phyloP scores from a whole-genome alignment of 1,140 invertebrate genomes.

The Panagrolaimus sp. region DNA sequence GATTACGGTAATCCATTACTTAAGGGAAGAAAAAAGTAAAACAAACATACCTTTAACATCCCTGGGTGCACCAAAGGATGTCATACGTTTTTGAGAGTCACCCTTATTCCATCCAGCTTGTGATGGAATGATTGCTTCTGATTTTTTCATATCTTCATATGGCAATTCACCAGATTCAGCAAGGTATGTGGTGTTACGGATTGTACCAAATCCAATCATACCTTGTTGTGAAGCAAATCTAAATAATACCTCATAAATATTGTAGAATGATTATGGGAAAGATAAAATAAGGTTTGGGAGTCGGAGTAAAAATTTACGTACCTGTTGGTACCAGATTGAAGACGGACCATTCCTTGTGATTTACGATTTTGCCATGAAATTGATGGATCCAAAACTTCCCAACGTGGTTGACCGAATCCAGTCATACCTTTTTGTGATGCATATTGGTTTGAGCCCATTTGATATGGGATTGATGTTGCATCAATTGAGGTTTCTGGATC shows the following conservation, averaged over 20 bases:
- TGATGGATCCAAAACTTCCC: constrained; percentile 59
- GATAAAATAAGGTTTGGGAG: background rate
- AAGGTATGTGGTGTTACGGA: constrained; percentile 58
- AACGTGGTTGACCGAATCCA: constrained; percentile 57
- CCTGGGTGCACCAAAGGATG: constrained; percentile 51
- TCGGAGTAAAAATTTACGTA: constrained; percentile 16
- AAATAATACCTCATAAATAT: constrained; percentile 5
- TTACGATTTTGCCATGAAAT: constrained; percentile 60
- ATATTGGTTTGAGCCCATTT: constrained; percentile 60
- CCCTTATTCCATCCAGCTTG: constrained; percentile 60
- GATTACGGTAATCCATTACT: too few species aligned
- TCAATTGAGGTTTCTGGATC: constrained; percentile 51
- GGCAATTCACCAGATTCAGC: constrained; percentile 59
- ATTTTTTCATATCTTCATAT: constrained; percentile 60
- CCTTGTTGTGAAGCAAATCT: constrained; percentile 55
- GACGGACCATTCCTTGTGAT: constrained; percentile 59
- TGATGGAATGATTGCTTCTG: constrained; percentile 57
- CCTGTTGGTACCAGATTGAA: constrained; percentile 58
- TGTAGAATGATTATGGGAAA: background rate
- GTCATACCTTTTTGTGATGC: constrained; percentile 60
- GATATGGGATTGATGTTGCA: constrained; percentile 53
- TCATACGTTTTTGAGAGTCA: constrained; percentile 56
- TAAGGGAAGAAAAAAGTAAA: too few species aligned
- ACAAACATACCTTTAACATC: constrained; percentile 46
- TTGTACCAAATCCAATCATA: constrained; percentile 59